Base-by-base conservation (phyloP, 2,113 vertebrate species). In the Eptesicus fuscus region DNA sequence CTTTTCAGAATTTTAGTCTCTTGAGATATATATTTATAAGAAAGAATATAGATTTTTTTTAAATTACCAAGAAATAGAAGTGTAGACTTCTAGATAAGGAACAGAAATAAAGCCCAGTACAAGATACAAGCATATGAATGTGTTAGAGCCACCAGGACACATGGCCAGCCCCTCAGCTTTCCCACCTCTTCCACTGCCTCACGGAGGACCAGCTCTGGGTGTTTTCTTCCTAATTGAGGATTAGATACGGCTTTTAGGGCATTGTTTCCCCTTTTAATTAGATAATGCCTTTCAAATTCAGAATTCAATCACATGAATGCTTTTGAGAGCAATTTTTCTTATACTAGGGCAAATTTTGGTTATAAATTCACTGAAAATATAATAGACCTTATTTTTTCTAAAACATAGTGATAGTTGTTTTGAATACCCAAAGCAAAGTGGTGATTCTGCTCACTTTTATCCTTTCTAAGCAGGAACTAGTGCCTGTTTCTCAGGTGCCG, bases 111-210 rank as follows among this genome's bases (percentile, higher is more conserved):
- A 56, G 23, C 25, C 71, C 40, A 16, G 0, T 22, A 10, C 0
- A 1, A 14, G n/a, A 42, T 49, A 25, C 1, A 18, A 35, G 28
- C 0, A 0, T n/a, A 13, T 13, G 8, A 28, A 12, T 1, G 2
- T 28, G 4, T 22, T 8, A 1, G 23, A 30, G 51, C 73, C n/a
- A 28, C 0, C 0, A 40, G 42, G 17, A 9, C 51, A 1, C 42
- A 2, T 0, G 4, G 44, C 63, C 6, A 0, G 4, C 32, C 35
- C 18, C 67, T 14, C 2, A 16, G 30, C 23, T 30, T 71, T 22
- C 0, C 1, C 12, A 16, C 71, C 8, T 9, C 14, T 32, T n/a
- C 30, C 2, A 10, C 49, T 1, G 1, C 56, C 59, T 61, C 23
- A 3, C 7, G 1, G n/a, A 9, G 6, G 42, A 5, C 20, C 28